Evolutionary conservation across 2,113 vertebrate genomes (phyloP).

Genomic region (Pao palembangensis): DNA sequence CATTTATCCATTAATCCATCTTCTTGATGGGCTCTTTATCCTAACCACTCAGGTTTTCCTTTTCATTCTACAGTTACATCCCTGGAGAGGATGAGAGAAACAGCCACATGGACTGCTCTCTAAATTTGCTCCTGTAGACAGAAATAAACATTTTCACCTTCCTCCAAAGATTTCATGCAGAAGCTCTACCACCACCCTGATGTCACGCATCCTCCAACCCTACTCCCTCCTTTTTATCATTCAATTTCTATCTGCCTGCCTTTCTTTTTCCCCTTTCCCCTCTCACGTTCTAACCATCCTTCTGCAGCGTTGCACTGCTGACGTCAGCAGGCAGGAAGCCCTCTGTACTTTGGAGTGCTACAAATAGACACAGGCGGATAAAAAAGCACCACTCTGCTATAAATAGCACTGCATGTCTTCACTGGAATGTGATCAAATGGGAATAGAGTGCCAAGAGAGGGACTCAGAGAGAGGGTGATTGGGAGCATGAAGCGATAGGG

Average conservation of each 20-base stretch:
- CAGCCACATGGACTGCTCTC: conserved; percentile 22
- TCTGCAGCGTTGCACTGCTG: conserved; percentile 71
- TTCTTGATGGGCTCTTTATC: conserved; percentile 62
- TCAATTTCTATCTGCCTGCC: conserved; percentile 11
- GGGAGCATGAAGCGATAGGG: conserved; percentile 24
- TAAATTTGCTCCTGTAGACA: conserved; percentile 28
- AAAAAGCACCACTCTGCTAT: conserved; percentile 75
- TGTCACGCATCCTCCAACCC: conserved; percentile 25
- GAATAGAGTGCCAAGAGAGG: conserved; percentile 34
- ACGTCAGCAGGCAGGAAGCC: conserved; percentile 78
- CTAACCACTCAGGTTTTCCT: conserved; percentile 49
- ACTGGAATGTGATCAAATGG: conserved; percentile 67
- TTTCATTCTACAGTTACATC: conserved; percentile 49
- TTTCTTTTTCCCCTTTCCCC: conserved; percentile 15
- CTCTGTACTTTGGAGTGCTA: conserved; percentile 73
- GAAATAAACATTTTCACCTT: conserved; percentile 55
- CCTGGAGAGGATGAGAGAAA: conserved; percentile 30
- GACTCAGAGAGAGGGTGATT: background rate
- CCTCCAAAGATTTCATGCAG: conserved; percentile 37
- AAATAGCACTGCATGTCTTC: conserved; percentile 74
- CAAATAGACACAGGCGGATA: conserved; percentile 77
- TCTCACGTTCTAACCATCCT: conserved; percentile 40
- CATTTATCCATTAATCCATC: conserved; percentile 67
- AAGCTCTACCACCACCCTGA: conserved; percentile 27
- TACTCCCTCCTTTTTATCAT: conserved; percentile 24